A percentile compares a stretch with the other conserved stretches of the same genome.
phyloP scores from a whole-genome alignment of 2,113 vertebrate genomes.

The Psilopsiagon aymara region DNA sequence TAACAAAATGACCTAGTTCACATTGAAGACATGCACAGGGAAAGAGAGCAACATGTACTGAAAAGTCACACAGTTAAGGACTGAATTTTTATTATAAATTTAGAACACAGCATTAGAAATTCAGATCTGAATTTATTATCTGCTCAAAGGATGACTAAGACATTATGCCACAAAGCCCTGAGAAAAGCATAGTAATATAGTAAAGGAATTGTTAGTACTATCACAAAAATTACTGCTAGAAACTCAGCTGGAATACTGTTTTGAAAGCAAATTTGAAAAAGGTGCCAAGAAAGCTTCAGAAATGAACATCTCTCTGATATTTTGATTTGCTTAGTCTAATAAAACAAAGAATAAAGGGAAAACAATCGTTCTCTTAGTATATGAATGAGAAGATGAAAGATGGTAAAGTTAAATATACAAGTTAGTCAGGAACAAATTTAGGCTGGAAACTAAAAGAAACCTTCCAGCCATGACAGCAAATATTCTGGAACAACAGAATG shows the following conservation, averaged over 20 bases:
- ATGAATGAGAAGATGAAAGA: neutral
- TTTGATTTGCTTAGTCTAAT: conserved; percentile 8
- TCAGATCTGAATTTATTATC: neutral
- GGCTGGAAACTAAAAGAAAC: neutral
- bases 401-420: neutral
- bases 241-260: neutral
- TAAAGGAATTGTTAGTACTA: neutral
- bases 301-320: neutral
- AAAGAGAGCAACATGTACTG: neutral
- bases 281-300: neutral
- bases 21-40: neutral
- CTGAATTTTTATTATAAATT: neutral
- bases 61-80: neutral
- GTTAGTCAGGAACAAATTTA: neutral
- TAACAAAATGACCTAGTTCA: neutral
- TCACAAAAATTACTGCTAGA: neutral
- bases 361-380: neutral
- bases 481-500: neutral
- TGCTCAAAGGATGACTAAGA: neutral
- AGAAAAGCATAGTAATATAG: neutral
- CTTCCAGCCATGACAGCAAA: neutral
- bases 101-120: neutral
- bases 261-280: neutral
- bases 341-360: neutral
- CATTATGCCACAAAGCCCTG: neutral